Percentiles rank a stretch among this genome's conserved stretches.
Conservation (phyloP, 2,888 invertebrate genomes). For the Laothoe populi region DNA sequence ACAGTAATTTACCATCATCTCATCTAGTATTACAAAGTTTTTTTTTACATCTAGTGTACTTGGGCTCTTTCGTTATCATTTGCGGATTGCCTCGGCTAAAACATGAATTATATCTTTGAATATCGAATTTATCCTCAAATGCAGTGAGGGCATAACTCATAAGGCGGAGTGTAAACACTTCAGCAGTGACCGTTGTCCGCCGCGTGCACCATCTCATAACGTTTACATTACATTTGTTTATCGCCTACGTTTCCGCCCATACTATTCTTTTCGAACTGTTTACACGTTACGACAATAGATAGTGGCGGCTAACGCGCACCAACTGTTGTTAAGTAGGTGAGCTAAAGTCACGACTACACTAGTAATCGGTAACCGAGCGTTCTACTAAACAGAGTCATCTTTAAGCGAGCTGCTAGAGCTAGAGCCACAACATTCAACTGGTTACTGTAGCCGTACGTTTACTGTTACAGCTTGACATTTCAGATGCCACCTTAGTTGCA, state of each 20-base stretch:
- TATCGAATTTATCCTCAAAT: not conserved
- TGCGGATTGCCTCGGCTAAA: too few species aligned
- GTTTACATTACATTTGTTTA: conserved; percentile 69
- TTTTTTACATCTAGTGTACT: too few species aligned
- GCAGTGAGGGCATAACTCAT: conserved; percentile 30
- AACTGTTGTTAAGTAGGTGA: conserved; percentile 58
- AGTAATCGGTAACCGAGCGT: not conserved
- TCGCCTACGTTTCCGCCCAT: conserved; percentile 61
- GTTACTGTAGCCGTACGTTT: too few species aligned
- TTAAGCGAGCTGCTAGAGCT: too few species aligned
- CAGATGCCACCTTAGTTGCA: too few species aligned
- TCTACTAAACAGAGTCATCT: too few species aligned
- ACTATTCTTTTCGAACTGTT: conserved; percentile 76
- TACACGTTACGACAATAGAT: conserved; percentile 63
- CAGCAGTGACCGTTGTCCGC: conserved; percentile 37
- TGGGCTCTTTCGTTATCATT: too few species aligned
- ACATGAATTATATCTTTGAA: not conserved
- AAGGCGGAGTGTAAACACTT: conserved; percentile 31
- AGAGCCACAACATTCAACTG: too few species aligned
- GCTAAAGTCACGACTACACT: conserved; percentile 22
- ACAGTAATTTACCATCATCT: too few species aligned
- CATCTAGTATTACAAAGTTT: too few species aligned
- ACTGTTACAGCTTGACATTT: too few species aligned
- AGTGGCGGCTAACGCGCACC: conserved; percentile 60
- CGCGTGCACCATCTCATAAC: conserved; percentile 75